Evolutionary conservation across 2,113 vertebrate genomes (phyloP).

Genomic region (Strix aluco): DNA sequence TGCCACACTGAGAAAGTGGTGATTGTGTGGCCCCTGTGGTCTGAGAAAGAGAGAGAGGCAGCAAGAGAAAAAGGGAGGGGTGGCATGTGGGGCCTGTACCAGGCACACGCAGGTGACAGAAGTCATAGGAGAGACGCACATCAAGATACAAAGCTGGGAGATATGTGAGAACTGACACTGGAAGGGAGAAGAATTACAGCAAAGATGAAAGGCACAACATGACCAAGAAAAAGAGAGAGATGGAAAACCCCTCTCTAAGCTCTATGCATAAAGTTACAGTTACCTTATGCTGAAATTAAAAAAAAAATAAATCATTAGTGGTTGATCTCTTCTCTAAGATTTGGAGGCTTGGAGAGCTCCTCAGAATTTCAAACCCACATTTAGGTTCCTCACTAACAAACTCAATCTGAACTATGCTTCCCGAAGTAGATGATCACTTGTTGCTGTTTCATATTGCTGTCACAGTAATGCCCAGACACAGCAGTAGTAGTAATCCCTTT

Average conservation of each 20-base stretch:
- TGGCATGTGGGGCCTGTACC: neutral
- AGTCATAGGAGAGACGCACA: neutral
- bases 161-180: slow-evolving; percentile 12
- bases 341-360: neutral
- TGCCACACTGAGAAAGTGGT: slow-evolving; percentile 77
- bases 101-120: slow-evolving; percentile 36
- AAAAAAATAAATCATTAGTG: neutral
- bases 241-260: neutral
- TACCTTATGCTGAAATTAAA: neutral
- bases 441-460: neutral
- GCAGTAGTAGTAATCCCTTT: neutral
- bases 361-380: neutral
- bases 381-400: neutral
- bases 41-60: slow-evolving; percentile 60
- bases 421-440: neutral
- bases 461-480: neutral
- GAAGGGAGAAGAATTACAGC: slow-evolving; percentile 23
- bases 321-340: neutral
- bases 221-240: neutral
- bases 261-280: neutral
- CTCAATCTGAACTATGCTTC: neutral
- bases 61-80: slow-evolving; percentile 25
- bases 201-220: slow-evolving; percentile 16
- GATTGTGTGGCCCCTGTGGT: slow-evolving; percentile 79
- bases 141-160: slow-evolving; percentile 16